Conservation (phyloP, 2,113 vertebrate species). For the Mirounga angustirostris region DNA sequence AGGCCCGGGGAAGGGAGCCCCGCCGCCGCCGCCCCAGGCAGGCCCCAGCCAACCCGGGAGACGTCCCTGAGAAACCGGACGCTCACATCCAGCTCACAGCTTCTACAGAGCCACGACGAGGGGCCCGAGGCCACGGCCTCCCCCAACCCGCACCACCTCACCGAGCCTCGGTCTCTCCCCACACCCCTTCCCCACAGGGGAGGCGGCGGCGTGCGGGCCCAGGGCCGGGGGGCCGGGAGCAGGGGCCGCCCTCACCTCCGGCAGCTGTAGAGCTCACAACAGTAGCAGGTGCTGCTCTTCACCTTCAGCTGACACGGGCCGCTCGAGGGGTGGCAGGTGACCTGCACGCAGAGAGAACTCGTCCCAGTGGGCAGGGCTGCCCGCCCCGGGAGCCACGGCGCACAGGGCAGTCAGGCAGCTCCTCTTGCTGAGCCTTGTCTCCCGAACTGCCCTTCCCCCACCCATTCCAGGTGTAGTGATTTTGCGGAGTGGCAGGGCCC, state of each 20-base stretch:
- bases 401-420: background rate
- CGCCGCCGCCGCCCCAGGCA: background rate
- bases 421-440: fast-evolving
- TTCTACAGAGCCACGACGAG: background rate
- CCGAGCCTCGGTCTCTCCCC: background rate
- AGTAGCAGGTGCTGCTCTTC: conserved; percentile 95
- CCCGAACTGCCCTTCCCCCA: background rate
- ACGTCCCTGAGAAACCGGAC: background rate
- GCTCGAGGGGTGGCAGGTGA: conserved; percentile 90
- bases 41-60: background rate
- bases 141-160: background rate
- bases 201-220: background rate
- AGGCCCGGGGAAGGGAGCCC: background rate
- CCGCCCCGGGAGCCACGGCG: background rate
- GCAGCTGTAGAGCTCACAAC: conserved; percentile 96
- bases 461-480: too few species aligned
- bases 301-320: conserved; percentile 92
- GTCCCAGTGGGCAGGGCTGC: background rate
- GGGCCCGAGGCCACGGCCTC: background rate
- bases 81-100: background rate
- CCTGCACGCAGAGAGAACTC: conserved; percentile 85
- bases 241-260: conserved; percentile 89
- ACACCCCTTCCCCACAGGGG: background rate
- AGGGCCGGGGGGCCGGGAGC: background rate
- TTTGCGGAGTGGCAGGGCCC: background rate